A percentile compares a stretch with the other conserved stretches of the same genome.
Evolutionary conservation across 2,113 vertebrate genomes (phyloP).

Genomic region (Malurus melanocephalus): DNA sequence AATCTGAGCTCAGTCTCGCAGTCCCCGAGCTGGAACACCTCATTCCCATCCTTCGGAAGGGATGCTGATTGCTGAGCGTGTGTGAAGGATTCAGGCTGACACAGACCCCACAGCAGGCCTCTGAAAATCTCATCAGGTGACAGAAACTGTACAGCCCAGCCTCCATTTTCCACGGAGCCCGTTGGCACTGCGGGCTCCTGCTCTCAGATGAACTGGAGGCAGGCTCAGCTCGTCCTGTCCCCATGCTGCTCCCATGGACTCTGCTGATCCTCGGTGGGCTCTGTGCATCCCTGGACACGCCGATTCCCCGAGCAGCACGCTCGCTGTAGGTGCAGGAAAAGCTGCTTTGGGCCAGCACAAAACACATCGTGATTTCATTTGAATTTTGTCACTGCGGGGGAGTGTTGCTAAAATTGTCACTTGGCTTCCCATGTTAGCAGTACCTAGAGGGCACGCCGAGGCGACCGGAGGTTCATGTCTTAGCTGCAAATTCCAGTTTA

Average conservation of each 20-base stretch:
- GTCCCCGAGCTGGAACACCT: neutral
- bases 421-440: neutral
- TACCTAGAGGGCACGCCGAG: constrained; percentile 29
- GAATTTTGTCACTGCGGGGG: constrained; percentile 28
- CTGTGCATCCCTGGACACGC: fast-evolving
- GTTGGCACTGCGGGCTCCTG: neutral
- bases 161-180: neutral
- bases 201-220: neutral
- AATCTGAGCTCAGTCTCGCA: fast-evolving
- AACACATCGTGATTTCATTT: neutral
- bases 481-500: neutral
- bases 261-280: fast-evolving
- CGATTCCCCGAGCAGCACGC: fast-evolving
- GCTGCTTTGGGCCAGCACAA: neutral
- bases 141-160: neutral
- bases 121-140: fast-evolving
- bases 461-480: neutral
- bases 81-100: neutral
- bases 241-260: fast-evolving
- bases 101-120: neutral
- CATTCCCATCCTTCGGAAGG: fast-evolving
- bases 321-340: neutral
- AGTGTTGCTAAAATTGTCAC: constrained; percentile 32
- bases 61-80: fast-evolving
- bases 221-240: neutral